Evolutionary conservation across 1,140 invertebrate genomes (phyloP), one percentile per base, ranked within the genome.

Genomic region (Phortica variegata): DNA sequence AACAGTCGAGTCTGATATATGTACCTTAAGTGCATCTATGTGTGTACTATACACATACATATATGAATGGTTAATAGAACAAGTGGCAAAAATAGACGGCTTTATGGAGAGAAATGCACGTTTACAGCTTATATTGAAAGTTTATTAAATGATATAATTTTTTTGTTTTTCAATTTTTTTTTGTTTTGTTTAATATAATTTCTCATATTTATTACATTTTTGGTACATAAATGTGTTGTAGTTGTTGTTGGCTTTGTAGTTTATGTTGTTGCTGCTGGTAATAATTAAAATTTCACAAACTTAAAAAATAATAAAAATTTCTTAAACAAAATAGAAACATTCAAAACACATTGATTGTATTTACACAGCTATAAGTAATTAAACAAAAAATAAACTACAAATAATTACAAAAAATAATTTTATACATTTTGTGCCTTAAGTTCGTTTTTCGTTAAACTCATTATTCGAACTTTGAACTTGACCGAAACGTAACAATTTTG

Each of bases 121-220:
- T 31, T 31, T 12, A 12, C 29, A 34, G 4, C 33, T 34, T 15
- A n/a, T 34, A 6, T 34, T 10, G 33, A 6, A 29, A 7, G 12
- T 7, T 29, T 7, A 7, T 29, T 29, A 29, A 12, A 7, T 29
- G 26, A 15, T 34, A 34, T 34, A 13, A 10, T 29, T n/a, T 3
- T 15, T 31, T 37, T 56, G 20, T 43, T 47, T 39, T 50, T 43
- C 42, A 13, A 43, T 53, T 17, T 49, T 15, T 18, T 26, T 53
- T 29, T 42, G 31, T 48, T 39, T 60, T 44, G 39, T 47, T 36
- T 49, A 56, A 12, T 29, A 29, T 7, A 29, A 29, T 29, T 39
- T 61, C 61, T 61, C 52, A 69, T 68, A 65, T 72, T 72, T 73
- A 69, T 73, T 72, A 72, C 52, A 60, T 62, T 72, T 72, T 73